Percentiles rank a stretch among this genome's conserved stretches.
phyloP scores from a whole-genome alignment of 1,140 invertebrate species.

The Frieseomelitta varia region DNA sequence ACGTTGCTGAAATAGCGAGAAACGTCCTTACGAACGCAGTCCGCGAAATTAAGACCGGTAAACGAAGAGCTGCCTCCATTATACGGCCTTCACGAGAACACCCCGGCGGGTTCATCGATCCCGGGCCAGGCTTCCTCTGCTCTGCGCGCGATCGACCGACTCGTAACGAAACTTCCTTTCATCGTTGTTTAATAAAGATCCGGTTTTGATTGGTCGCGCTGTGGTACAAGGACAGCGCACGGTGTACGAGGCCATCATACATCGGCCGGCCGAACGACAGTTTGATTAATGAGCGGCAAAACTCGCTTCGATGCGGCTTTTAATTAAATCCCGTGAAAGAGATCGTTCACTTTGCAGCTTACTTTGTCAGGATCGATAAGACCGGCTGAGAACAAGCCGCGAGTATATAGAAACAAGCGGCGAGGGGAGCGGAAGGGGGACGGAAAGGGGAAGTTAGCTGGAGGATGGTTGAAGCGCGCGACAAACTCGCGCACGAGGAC shows the following conservation, averaged over 20 bases:
- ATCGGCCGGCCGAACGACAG: not conserved
- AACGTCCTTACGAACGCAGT: too few relatives aligned
- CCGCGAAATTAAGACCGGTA: not conserved
- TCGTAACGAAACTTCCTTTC: not conserved
- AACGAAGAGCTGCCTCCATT: not conserved
- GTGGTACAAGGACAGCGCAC: not conserved
- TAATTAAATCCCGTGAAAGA: conserved; percentile 34
- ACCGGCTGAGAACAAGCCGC: conserved; percentile 8
- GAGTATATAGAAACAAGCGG: too few relatives aligned
- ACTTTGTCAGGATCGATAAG: conserved; percentile 37
- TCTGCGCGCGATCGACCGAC: not conserved
- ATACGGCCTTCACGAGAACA: too few relatives aligned
- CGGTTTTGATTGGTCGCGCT: not conserved
- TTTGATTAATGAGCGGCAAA: conserved; percentile 31
- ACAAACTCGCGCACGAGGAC: not conserved
- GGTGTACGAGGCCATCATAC: not conserved
- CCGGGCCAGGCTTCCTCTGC: too few relatives aligned
- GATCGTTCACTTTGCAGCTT: conserved; percentile 24
- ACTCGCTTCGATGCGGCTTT: conserved; percentile 9
- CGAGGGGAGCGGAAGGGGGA: not conserved
- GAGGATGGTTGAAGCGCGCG: conserved; percentile 17
- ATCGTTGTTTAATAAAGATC: conserved; percentile 5
- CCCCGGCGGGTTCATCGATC: too few relatives aligned
- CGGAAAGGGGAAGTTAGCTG: too few relatives aligned
- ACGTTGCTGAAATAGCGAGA: too few relatives aligned